Conservation (phyloP, 2,888 invertebrate species). For the Drosophila suboccidentalis region DNA sequence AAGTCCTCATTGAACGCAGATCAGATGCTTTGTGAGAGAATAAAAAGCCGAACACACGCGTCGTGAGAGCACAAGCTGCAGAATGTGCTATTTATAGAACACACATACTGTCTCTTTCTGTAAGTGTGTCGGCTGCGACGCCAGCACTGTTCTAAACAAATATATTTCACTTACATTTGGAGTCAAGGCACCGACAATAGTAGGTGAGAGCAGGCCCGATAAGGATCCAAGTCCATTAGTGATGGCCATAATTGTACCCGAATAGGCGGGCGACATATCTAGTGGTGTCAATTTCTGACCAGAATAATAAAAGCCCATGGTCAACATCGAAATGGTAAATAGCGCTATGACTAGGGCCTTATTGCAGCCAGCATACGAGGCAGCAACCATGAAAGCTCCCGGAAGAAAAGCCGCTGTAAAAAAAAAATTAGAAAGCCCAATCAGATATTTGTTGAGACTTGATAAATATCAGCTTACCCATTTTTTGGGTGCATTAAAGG, state of each 20-base stretch:
- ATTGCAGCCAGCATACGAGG: slow-evolving; percentile 89
- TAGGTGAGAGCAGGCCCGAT: slow-evolving; percentile 89
- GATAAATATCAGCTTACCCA: too few species aligned
- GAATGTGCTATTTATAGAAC: too few species aligned
- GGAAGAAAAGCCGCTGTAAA: slow-evolving; percentile 87
- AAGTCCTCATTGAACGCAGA: too few species aligned
- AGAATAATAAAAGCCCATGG: slow-evolving; percentile 90
- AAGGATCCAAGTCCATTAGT: slow-evolving; percentile 89
- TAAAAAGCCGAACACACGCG: too few species aligned
- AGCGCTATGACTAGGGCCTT: slow-evolving; percentile 87
- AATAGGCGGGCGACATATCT: slow-evolving; percentile 88
- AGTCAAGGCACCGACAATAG: slow-evolving; percentile 88
- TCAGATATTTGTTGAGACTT: too few species aligned
- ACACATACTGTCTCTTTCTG: too few species aligned
- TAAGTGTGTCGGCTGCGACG: too few species aligned
- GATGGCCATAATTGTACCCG: slow-evolving; percentile 89
- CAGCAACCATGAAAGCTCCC: slow-evolving; percentile 88
- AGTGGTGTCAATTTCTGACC: slow-evolving; percentile 88
- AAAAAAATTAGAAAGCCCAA: too few species aligned
- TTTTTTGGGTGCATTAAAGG: neutral
- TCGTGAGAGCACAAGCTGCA: too few species aligned
- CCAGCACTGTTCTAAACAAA: too few species aligned
- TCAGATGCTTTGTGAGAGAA: too few species aligned
- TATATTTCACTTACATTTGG: slow-evolving; percentile 87
- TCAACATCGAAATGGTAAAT: slow-evolving; percentile 88